phyloP scores from a whole-genome alignment of 2,888 invertebrate species.

The Lepidocyrtinus sp. region DNA sequence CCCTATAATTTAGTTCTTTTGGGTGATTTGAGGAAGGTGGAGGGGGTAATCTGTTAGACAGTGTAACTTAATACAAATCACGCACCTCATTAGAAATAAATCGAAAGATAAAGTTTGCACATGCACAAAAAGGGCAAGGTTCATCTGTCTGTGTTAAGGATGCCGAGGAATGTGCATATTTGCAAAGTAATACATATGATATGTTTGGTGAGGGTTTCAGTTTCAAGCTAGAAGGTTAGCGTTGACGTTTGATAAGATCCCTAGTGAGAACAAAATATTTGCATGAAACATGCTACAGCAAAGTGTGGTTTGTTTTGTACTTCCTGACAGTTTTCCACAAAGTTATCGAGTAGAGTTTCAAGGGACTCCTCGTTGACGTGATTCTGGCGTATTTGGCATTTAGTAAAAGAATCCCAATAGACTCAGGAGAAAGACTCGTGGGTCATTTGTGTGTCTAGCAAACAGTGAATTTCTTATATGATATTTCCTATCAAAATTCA shows the following conservation, averaged over 20 bases:
- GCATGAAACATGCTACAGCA: background rate
- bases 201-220: background rate
- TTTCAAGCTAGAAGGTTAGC: background rate
- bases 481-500: too few relatives aligned
- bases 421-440: background rate
- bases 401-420: background rate
- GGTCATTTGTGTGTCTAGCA: background rate
- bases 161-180: too few relatives aligned
- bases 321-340: too few relatives aligned
- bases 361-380: background rate
- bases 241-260: background rate
- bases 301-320: background rate
- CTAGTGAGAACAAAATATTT: background rate
- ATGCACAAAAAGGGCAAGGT: background rate
- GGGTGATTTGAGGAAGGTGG: constrained; percentile 18
- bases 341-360: too few relatives aligned
- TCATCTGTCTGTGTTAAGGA: background rate
- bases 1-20: constrained; percentile 8
- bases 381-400: background rate
- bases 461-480: too few relatives aligned
- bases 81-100: background rate
- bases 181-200: background rate
- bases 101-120: background rate
- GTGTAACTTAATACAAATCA: background rate
- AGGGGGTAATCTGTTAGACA: background rate